Conservation (phyloP, 2,797 vertebrate species). For the Corythornis leucogaster region DNA sequence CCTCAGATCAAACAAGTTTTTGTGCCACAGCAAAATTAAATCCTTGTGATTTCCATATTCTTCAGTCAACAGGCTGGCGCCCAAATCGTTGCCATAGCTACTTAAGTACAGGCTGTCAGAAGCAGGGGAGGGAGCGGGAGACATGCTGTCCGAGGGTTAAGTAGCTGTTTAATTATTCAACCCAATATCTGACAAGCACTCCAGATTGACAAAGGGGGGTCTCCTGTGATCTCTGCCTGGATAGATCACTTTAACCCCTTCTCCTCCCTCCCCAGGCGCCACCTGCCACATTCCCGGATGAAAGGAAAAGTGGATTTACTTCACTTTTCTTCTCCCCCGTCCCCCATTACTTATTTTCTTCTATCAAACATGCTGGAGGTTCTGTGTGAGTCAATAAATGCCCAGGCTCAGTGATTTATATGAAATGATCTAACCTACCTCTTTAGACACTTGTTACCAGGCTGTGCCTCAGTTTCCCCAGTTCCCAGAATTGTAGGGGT, state of each 20-base stretch:
- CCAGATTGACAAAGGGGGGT: conserved; percentile 21
- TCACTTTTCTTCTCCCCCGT: rapidly evolving
- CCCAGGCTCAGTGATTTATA: rapidly evolving
- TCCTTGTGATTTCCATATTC: conserved; percentile 56
- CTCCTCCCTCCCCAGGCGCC: background rate
- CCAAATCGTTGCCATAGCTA: conserved; percentile 52
- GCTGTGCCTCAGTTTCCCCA: background rate
- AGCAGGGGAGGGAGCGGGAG: conserved; percentile 10
- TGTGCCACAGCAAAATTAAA: conserved; percentile 52
- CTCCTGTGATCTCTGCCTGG: background rate
- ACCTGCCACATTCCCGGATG: background rate
- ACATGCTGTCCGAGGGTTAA: conserved; percentile 24
- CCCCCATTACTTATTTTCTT: background rate
- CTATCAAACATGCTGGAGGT: background rate
- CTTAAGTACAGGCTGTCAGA: conserved; percentile 30
- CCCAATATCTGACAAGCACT: conserved; percentile 32
- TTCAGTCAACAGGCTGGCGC: conserved; percentile 46
- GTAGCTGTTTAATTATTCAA: conserved; percentile 59
- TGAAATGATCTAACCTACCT: background rate
- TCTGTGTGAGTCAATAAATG: background rate
- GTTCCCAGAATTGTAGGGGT: rapidly evolving
- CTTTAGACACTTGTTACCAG: background rate
- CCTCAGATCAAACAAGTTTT: conserved; percentile 49
- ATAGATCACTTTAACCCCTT: conserved; percentile 14
- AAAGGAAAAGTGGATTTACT: background rate